Conservation (phyloP, 2,888 invertebrate species). For the Arge pagana region DNA sequence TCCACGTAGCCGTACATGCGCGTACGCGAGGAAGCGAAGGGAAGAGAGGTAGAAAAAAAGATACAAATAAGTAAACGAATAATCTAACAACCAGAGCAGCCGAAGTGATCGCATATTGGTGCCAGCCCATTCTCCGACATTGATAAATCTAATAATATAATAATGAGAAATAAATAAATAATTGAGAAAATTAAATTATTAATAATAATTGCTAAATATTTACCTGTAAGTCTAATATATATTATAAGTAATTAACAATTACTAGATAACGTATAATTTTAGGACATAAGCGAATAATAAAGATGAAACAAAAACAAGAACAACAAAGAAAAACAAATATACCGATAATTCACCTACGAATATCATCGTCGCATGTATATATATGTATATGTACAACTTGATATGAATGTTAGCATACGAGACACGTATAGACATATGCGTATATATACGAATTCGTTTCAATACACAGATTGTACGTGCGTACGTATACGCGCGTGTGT, state of each 20-base stretch:
- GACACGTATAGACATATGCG: too few relatives aligned
- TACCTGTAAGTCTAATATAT: conserved; percentile 50
- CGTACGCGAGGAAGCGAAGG: too few relatives aligned
- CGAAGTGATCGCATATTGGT: conserved; percentile 49
- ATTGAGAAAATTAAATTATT: conserved; percentile 48
- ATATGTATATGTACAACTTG: conserved; percentile 33
- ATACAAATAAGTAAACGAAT: conserved; percentile 17
- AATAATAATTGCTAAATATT: conserved; percentile 56
- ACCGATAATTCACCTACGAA: conserved; percentile 39
- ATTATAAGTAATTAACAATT: conserved; percentile 45
- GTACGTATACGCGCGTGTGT: too few relatives aligned
- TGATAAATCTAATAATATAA: conserved; percentile 47
- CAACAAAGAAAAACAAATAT: conserved; percentile 34
- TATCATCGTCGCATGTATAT: conserved; percentile 32
- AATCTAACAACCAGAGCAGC: conserved; percentile 22
- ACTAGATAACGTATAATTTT: conserved; percentile 49
- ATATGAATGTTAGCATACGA: too few relatives aligned
- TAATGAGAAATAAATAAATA: conserved; percentile 33
- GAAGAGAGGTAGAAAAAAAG: conserved; percentile 23
- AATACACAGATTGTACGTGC: too few relatives aligned
- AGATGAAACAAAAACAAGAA: not conserved
- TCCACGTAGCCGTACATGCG: too few relatives aligned
- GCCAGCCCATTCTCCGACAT: conserved; percentile 57
- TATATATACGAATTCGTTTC: too few relatives aligned
- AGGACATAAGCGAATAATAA: conserved; percentile 41